Evolutionary conservation across 2,888 invertebrate genomes (phyloP).

Genomic region (Orgyia antiqua): DNA sequence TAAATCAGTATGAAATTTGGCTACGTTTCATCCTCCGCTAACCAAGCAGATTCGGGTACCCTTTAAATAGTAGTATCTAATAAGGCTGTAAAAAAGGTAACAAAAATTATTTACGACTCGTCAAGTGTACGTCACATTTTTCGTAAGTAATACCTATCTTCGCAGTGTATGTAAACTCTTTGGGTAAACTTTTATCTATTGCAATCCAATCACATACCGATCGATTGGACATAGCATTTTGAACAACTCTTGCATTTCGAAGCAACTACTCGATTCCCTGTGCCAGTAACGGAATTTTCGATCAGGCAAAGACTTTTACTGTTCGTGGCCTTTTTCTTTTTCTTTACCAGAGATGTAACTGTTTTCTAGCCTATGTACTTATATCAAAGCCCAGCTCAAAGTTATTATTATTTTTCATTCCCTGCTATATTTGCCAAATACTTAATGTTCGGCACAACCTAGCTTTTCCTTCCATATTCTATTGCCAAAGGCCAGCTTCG

Average conservation of each 20-base stretch:
- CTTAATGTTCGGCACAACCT: slow-evolving; percentile 4
- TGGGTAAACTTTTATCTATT: slow-evolving; percentile 56
- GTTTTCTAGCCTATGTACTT: slow-evolving; percentile 25
- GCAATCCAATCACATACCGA: slow-evolving; percentile 61
- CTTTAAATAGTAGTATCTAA: no score
- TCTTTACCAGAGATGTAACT: slow-evolving; percentile 29
- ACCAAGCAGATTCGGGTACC: no score
- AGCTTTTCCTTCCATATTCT: neutral
- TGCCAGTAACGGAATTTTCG: slow-evolving; percentile 68
- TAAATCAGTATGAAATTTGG: no score
- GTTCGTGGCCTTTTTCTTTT: slow-evolving; percentile 44
- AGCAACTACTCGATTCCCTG: slow-evolving; percentile 58
- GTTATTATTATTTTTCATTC: no score
- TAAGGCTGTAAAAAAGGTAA: no score
- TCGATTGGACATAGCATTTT: slow-evolving; percentile 33
- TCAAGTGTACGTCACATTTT: no score
- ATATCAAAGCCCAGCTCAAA: no score
- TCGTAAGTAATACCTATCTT: no score
- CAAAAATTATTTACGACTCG: no score
- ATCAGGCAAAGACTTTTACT: slow-evolving; percentile 44
- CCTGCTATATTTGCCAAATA: slow-evolving; percentile 12
- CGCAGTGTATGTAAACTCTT: no score
- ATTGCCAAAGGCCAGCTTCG: no score
- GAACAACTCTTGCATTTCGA: slow-evolving; percentile 45
- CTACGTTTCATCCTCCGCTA: no score